These are phyloP conservation scores for Etia nguti DNA, from an alignment of 2,113 vertebrate genomes.

Conservation along the genomic window DNA sequence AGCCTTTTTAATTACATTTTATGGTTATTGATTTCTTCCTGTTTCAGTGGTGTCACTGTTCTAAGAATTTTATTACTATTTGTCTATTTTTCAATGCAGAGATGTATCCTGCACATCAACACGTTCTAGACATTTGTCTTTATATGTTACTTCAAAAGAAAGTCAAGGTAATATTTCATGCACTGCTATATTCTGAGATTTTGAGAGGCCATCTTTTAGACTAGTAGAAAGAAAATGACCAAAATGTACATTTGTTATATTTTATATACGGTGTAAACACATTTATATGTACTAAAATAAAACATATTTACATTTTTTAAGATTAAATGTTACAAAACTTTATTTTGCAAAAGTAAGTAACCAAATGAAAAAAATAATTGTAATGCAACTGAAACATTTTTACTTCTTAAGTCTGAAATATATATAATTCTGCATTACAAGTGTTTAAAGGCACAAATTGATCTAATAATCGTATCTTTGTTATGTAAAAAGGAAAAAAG, in stretches of 20 bases:
- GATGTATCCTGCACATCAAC: background rate
- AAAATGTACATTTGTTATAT: background rate
- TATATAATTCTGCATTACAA: background rate
- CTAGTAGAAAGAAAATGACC: background rate
- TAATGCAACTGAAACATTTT: background rate
- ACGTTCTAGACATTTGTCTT: background rate
- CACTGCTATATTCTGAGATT: background rate
- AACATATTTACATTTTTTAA: background rate
- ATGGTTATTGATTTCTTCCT: slow-evolving; percentile 8
- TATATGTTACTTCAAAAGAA: background rate
- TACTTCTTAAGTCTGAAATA: background rate
- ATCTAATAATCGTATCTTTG: background rate
- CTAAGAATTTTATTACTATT: background rate
- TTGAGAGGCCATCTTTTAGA: background rate
- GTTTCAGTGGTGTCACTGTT: background rate
- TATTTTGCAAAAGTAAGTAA: background rate
- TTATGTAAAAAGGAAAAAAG: background rate
- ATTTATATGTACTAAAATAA: background rate
- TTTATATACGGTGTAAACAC: background rate
- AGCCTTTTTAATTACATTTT: slow-evolving; percentile 16
- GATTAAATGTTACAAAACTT: background rate
- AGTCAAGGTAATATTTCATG: background rate
- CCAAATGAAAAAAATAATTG: background rate
- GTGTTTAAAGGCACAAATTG: background rate
- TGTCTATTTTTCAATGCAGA: background rate